Evolutionary conservation across 64 coral and sea anemone genomes (phyloP).

Genomic region (Montipora efflorescens): DNA sequence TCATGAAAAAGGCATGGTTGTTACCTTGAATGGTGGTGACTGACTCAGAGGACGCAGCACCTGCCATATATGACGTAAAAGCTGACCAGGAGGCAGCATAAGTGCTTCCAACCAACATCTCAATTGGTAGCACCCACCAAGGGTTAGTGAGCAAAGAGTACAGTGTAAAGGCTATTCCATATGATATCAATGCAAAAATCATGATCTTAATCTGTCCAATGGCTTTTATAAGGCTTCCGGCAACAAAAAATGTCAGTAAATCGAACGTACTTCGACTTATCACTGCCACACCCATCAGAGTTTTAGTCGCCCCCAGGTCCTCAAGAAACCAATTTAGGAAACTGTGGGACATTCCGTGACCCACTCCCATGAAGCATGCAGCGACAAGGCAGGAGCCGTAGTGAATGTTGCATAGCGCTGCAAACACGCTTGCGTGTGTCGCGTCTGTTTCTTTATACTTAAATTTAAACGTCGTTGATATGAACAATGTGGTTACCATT

Average conservation of each 20-base stretch:
- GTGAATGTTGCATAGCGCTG: constrained; percentile 83
- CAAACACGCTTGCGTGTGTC: constrained; percentile 57
- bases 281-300: constrained; percentile 92
- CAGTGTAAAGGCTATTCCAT: constrained; percentile 78
- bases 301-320: constrained; percentile 93
- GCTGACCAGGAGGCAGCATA: constrained; percentile 96
- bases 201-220: constrained; percentile 95
- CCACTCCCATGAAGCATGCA: constrained; percentile 95
- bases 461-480: constrained; percentile 90
- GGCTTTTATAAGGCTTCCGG: constrained; percentile 86
- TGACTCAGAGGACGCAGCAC: constrained; percentile 84
- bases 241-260: constrained; percentile 91
- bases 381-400: constrained; percentile 91
- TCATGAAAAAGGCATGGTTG: background rate
- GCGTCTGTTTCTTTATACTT: constrained; percentile 74
- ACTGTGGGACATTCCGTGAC: constrained; percentile 94
- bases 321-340: constrained; percentile 98
- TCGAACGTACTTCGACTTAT: constrained; percentile 83
- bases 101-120: constrained; percentile 86
- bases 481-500: constrained; percentile 88
- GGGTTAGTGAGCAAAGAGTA: constrained; percentile 91
- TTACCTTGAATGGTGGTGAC: constrained; percentile 99
- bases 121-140: constrained; percentile 89
- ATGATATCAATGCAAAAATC: constrained; percentile 81
- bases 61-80: constrained; percentile 96